A percentile compares a stretch with the other conserved stretches of the same genome.
Conservation (phyloP, 2,888 invertebrate genomes). For the Trachelus stipa region DNA sequence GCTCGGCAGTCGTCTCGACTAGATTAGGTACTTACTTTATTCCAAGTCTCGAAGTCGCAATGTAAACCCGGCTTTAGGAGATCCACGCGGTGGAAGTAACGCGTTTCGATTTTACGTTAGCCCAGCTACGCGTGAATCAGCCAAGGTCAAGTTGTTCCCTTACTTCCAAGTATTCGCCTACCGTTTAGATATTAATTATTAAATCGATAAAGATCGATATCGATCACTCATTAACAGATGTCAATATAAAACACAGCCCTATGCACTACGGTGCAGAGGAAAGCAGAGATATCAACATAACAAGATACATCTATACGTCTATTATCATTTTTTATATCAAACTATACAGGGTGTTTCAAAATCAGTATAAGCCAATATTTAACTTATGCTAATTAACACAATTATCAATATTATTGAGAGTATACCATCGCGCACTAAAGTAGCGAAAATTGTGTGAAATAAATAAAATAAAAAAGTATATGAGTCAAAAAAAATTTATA, state of each 20-base stretch:
- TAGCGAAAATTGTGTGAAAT: no score
- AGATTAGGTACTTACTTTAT: conserved; percentile 8
- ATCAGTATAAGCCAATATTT: no score
- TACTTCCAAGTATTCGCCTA: conserved; percentile 46
- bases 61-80: conserved; percentile 64
- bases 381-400: no score
- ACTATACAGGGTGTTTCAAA: no score
- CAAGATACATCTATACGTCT: neutral
- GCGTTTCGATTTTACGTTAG: conserved; percentile 67
- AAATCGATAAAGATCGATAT: neutral
- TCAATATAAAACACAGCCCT: neutral
- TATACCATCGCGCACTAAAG: no score
- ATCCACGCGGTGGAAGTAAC: conserved; percentile 66
- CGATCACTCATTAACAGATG: neutral
- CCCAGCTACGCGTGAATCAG: conserved; percentile 67
- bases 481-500: neutral
- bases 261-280: neutral
- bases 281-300: neutral
- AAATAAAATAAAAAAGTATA: no score
- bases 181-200: neutral
- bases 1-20: neutral
- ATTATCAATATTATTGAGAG: no score
- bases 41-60: conserved; percentile 32
- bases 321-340: neutral
- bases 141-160: conserved; percentile 67